Evolutionary conservation across 2,113 vertebrate species (phyloP).

Genomic region (Clarias gariepinus): DNA sequence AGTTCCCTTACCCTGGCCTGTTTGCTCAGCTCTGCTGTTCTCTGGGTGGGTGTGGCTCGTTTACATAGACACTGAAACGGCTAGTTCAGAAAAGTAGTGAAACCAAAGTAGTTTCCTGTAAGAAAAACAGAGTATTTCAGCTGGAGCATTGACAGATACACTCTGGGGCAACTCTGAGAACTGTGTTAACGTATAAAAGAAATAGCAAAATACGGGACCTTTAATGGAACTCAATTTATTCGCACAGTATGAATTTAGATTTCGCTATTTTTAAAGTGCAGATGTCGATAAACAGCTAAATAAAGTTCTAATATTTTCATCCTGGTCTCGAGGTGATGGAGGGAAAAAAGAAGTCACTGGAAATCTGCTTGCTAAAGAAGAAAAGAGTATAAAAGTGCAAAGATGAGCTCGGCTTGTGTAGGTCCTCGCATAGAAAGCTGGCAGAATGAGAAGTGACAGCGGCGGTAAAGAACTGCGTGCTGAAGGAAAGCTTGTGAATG

Average conservation of each 20-base stretch:
- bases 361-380: slow-evolving; percentile 54
- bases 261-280: slow-evolving; percentile 27
- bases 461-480: background rate
- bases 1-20: no score
- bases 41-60: no score
- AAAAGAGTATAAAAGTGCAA: slow-evolving; percentile 35
- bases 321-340: slow-evolving; percentile 53
- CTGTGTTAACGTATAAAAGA: no score
- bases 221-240: background rate
- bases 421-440: background rate
- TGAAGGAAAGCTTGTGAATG: background rate
- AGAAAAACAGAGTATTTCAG: no score
- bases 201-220: no score
- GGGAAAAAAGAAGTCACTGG: slow-evolving; percentile 43
- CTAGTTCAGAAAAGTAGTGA: no score
- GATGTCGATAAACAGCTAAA: slow-evolving; percentile 54
- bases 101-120: no score
- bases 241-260: background rate
- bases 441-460: background rate
- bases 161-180: no score
- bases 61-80: no score
- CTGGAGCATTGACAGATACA: no score
- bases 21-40: no score
- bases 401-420: slow-evolving; percentile 19
- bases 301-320: slow-evolving; percentile 62